Evolutionary conservation across 2,888 invertebrate genomes (phyloP).

Genomic region (Andrena hattorfiana): DNA sequence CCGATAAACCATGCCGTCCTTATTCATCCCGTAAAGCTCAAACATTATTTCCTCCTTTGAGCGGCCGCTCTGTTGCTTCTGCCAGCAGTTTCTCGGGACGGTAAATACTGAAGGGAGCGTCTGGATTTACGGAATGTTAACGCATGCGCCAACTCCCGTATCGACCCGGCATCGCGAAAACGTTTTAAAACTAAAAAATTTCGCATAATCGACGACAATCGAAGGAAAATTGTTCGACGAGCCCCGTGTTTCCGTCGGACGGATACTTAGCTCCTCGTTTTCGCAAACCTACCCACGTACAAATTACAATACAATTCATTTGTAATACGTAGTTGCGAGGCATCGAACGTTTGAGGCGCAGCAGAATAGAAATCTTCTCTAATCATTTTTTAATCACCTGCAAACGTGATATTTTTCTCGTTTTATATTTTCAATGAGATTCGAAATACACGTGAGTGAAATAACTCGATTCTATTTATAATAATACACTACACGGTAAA

Average conservation of each 20-base stretch:
- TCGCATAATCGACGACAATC: background rate
- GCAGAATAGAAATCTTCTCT: background rate
- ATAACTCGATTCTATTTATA: background rate
- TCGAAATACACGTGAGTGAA: background rate
- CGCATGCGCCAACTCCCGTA: constrained; percentile 72
- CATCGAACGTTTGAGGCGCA: background rate
- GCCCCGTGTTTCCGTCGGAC: background rate
- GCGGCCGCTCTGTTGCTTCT: constrained; percentile 28
- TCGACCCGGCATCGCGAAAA: constrained; percentile 67
- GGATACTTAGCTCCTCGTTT: background rate
- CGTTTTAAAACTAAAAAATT: constrained; percentile 53
- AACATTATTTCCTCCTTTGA: constrained; percentile 73
- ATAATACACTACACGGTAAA: background rate
- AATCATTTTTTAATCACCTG: background rate
- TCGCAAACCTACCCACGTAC: background rate
- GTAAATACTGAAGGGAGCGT: constrained; percentile 64
- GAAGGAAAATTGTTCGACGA: background rate
- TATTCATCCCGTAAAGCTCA: constrained; percentile 80
- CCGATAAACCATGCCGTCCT: constrained; percentile 81
- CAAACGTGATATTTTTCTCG: background rate
- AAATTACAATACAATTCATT: constrained; percentile 3
- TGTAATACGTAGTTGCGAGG: background rate
- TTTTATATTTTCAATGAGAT: background rate
- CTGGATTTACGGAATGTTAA: constrained; percentile 33
- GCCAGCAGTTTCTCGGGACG: constrained; percentile 29